Evolutionary conservation across 2,888 invertebrate species (phyloP), one percentile per base, ranked within the genome.

Genomic region (Sisyra terminalis): DNA sequence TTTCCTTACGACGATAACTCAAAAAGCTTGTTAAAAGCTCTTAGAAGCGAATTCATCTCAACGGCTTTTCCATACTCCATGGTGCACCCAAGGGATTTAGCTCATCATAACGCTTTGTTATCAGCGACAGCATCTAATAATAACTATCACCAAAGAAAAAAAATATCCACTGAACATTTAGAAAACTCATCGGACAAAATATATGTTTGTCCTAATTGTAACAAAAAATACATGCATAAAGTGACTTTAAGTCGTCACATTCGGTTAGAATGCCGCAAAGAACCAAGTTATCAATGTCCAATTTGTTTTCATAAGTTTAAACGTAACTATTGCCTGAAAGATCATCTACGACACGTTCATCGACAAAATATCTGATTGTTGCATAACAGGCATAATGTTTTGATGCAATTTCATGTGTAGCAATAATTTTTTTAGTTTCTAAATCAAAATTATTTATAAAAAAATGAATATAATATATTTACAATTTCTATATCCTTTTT

Each of bases 181-280:
- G 38, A 18, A 38, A 15, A 15, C 11, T 18, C 16, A 14, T 17
- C 39, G 8, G 39, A 43, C 24, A 24, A 24, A 24, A 24, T 24
- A 3, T 24, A 24, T 46, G 39, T 47, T 11, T 56, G 57, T 42
- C 50, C 48, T 36, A 49, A 49, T 36, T 57, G 57, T 49, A 53
- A 49, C 45, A 58, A 61, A 35, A 55, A 53, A 46, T 61, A 61
- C 50, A 55, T 55, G 51, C 48, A 59, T 18, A 50, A 52, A 2
- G 57, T 57, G 24, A 49, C 51, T 9, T 46, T 55, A n/a, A 50
- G 51, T 41, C 50, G 56, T 16, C 57, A 58, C 45, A 45, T 54
- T 38, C 49, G 50, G 39, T 49, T 52, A 39, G 54, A 55, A 36
- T 57, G 56, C 43, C 52, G 50, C 42, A 48, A 48, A 39, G 44